A percentile compares a stretch with the other conserved stretches of the same genome.
Conservation (phyloP, 2,113 vertebrate genomes). For the Anhinga anhinga region DNA sequence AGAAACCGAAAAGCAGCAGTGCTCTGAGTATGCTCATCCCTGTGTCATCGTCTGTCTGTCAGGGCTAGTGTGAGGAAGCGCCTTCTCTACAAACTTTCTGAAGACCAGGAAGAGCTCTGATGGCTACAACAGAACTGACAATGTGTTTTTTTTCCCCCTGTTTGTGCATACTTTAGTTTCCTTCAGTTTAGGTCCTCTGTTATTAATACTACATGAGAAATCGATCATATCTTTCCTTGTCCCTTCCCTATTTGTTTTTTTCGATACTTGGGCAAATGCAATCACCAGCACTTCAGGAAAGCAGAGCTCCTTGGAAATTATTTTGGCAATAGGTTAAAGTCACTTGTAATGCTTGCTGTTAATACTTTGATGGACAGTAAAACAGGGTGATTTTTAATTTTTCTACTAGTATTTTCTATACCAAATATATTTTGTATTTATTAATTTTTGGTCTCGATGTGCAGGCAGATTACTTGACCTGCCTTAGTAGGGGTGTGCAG, state of each 20-base stretch:
- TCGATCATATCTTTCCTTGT: background rate
- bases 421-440: slow-evolving; percentile 66
- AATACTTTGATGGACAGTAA: slow-evolving; percentile 63
- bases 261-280: slow-evolving; percentile 29
- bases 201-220: slow-evolving; percentile 24
- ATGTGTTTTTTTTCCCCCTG: background rate
- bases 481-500: background rate
- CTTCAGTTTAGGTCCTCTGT: background rate
- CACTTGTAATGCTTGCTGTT: slow-evolving; percentile 64
- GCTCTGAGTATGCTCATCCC: slow-evolving; percentile 75
- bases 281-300: slow-evolving; percentile 74
- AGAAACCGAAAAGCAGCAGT: slow-evolving; percentile 53
- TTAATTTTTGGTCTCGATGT: slow-evolving; percentile 1
- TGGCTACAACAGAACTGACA: background rate
- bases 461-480: background rate
- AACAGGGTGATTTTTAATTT: slow-evolving; percentile 74
- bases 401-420: slow-evolving; percentile 76
- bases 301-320: background rate
- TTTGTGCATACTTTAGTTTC: background rate
- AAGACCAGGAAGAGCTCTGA: background rate
- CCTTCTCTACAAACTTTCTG: background rate
- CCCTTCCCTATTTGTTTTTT: background rate
- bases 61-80: background rate
- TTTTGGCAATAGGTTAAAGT: slow-evolving; percentile 61
- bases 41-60: slow-evolving; percentile 5